A percentile compares a stretch with the other conserved stretches of the same genome.
These are phyloP conservation scores for Hippocampus mohnikei DNA, from an alignment of 2,113 vertebrate species.

Conservation along the genomic window DNA sequence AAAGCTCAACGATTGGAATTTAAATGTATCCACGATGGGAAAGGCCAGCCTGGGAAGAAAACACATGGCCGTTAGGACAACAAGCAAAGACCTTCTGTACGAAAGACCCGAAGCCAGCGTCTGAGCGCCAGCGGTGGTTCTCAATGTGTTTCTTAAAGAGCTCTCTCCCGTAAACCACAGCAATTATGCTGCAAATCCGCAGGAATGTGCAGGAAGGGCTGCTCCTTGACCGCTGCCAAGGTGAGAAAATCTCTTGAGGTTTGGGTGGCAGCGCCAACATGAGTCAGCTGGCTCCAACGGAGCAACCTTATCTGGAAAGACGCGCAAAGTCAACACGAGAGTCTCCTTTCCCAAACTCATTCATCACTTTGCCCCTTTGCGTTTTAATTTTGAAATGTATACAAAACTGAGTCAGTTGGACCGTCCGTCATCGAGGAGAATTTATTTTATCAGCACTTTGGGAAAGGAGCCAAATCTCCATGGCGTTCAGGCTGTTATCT, in stretches of 20 bases:
- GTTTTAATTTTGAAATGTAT: conserved; percentile 58
- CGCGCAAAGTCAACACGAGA: conserved; percentile 8
- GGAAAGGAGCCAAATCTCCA: conserved; percentile 46
- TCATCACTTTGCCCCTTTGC: conserved; percentile 22
- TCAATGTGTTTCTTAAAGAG: conserved; percentile 62
- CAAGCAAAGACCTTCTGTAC: conserved; percentile 15
- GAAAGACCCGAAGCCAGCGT: conserved; percentile 26
- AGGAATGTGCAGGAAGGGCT: conserved; percentile 69
- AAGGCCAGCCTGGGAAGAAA: conserved; percentile 26
- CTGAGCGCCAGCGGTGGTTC: conserved; percentile 26
- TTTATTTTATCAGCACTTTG: conserved; percentile 59
- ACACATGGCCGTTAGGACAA: conserved; percentile 19
- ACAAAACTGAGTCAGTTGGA: conserved; percentile 70
- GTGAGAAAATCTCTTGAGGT: conserved; percentile 60
- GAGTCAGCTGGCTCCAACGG: conserved; percentile 19
- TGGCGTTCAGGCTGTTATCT: conserved; percentile 46
- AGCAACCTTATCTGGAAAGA: conserved; percentile 25
- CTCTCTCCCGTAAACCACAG: conserved; percentile 65
- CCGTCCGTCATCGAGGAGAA: conserved; percentile 57
- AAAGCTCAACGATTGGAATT: conserved; percentile 54
- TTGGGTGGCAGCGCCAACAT: conserved; percentile 44
- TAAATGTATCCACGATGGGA: conserved; percentile 43
- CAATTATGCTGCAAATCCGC: conserved; percentile 62
- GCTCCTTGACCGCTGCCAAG: conserved; percentile 63
- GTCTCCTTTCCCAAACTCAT: conserved; percentile 17